Percentiles rank a stretch among this genome's conserved stretches.
These are phyloP conservation scores for Macropus fuliginosus DNA, from an alignment of 2,797 vertebrate species.

Conservation along the genomic window DNA sequence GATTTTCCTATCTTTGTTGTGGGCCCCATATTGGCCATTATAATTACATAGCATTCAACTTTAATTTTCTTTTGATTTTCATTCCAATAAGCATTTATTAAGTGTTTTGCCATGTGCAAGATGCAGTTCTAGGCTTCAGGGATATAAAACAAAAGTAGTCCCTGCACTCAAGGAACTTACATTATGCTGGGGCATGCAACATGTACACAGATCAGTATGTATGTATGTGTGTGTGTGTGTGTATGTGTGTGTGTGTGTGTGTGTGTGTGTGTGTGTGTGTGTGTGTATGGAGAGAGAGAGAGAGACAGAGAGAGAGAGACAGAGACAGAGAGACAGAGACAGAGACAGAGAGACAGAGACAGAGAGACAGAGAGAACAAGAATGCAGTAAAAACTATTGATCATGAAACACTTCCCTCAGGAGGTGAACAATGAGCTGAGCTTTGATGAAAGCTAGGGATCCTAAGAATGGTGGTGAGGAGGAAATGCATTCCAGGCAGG, in stretches of 20 bases:
- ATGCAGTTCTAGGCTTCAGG: not conserved
- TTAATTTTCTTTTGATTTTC: not conserved
- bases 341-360: no score
- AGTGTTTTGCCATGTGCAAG: not conserved
- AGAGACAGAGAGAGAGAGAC: no score
- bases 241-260: no score
- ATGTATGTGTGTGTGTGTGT: no score
- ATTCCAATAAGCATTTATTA: not conserved
- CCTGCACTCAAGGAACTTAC: not conserved
- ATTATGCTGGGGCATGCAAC: not conserved
- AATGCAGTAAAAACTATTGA: not conserved
- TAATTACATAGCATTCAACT: not conserved
- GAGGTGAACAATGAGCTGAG: not conserved
- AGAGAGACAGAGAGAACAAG: not conserved
- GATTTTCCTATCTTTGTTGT: not conserved
- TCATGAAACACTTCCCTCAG: not conserved
- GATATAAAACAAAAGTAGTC: not conserved
- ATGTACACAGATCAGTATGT: not conserved
- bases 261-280: no score
- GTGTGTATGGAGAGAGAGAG: no score
- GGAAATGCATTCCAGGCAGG: not conserved
- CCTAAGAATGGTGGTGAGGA: not conserved
- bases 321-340: not conserved
- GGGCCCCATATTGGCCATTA: not conserved
- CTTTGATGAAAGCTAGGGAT: not conserved